Percentiles rank a stretch among this genome's conserved stretches.
phyloP scores from a whole-genome alignment of 2,797 vertebrate genomes.

The Xiphorhynchus erythropygius region DNA sequence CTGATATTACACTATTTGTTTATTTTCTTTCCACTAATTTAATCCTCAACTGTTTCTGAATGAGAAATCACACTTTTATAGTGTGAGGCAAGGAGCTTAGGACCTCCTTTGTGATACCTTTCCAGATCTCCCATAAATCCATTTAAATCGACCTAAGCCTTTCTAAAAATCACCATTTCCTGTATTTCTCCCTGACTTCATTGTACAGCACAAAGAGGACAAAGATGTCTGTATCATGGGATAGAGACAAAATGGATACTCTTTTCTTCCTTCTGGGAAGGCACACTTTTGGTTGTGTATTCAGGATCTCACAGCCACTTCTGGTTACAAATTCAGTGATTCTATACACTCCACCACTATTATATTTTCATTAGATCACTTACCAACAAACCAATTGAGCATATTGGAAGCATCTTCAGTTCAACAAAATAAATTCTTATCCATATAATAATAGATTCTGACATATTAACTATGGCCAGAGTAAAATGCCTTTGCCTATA shows the following conservation, averaged over 20 bases:
- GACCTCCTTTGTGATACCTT: background rate
- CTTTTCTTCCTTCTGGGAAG: background rate
- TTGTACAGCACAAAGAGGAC: background rate
- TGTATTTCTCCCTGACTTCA: background rate
- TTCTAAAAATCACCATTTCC: background rate
- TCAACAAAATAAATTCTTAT: background rate
- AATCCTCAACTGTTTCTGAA: background rate
- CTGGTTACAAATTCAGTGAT: background rate
- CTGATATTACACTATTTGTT: background rate
- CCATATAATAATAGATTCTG: background rate
- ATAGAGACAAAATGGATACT: background rate
- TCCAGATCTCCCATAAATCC: background rate
- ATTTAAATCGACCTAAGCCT: background rate
- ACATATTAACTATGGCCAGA: background rate
- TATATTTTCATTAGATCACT: background rate
- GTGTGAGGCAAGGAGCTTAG: background rate
- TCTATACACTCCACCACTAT: background rate
- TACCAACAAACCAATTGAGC: background rate
- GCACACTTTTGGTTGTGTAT: background rate
- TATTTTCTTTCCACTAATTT: background rate
- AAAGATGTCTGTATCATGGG: background rate
- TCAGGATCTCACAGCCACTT: background rate
- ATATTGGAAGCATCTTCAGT: background rate
- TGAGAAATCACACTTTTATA: background rate
- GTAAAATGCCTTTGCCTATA: background rate